These are phyloP conservation scores for Drosophila antonietae DNA, from an alignment of 2,888 invertebrate genomes.

Conservation along the genomic window DNA sequence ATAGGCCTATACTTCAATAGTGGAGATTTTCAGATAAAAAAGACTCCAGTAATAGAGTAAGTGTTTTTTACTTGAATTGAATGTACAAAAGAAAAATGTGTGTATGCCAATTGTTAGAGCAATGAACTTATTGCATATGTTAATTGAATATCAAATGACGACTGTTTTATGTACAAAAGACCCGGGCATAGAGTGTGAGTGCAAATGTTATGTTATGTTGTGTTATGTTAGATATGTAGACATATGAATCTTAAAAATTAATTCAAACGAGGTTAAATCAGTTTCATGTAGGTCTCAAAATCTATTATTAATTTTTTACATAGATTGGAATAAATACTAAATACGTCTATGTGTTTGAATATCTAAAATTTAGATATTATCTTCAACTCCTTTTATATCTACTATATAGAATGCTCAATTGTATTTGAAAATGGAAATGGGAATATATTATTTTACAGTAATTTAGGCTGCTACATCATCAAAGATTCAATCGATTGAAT, in stretches of 20 bases:
- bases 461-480: neutral
- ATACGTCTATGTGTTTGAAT: neutral
- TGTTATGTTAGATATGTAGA: too few relatives aligned
- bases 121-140: neutral
- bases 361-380: neutral
- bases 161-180: neutral
- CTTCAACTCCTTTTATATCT: neutral
- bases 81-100: constrained; percentile 1
- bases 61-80: constrained; percentile 32
- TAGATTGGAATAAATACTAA: neutral
- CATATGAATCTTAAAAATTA: neutral
- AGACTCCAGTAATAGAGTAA: constrained; percentile 64
- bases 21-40: constrained; percentile 65
- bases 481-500: neutral
- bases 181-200: neutral
- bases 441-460: neutral
- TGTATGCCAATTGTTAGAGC: neutral
- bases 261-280: neutral
- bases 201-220: neutral
- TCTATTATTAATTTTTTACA: too few relatives aligned
- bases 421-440: neutral
- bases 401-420: neutral
- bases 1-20: constrained; percentile 50
- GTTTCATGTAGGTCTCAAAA: neutral
- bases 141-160: neutral